phyloP scores from a whole-genome alignment of 1,140 invertebrate species.

The Nephila pilipes region DNA sequence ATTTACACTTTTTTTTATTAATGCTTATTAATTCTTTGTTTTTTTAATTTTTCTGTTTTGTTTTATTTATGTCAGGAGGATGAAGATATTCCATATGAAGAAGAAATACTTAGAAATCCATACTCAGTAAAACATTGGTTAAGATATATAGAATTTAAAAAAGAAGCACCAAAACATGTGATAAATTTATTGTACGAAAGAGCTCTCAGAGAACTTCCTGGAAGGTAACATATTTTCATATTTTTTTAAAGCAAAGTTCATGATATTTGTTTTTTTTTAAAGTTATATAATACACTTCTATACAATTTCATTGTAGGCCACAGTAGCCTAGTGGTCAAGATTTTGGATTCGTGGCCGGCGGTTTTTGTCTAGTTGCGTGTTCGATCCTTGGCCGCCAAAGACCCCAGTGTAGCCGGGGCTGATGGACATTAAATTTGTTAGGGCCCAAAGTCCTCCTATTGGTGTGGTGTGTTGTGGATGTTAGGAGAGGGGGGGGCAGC shows the following conservation, averaged over 20 bases:
- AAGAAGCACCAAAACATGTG: conserved; percentile 88
- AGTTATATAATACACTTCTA: no score
- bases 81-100: conserved; percentile 98
- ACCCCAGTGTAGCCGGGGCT: no score
- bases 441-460: no score
- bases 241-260: neutral
- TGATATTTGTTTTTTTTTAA: neutral
- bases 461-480: no score
- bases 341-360: no score
- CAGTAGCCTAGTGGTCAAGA: no score
- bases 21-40: neutral
- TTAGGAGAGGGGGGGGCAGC: no score
- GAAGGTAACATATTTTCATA: conserved; percentile 84
- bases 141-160: conserved; percentile 97
- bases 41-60: no score
- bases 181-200: conserved; percentile 97
- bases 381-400: no score
- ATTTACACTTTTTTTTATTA: neutral
- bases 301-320: no score
- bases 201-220: conserved; percentile 96
- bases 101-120: conserved; percentile 98
- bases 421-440: no score
- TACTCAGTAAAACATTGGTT: conserved; percentile 99
- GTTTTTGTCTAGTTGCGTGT: no score
- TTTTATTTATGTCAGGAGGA: conserved; percentile 82